Conservation (phyloP, 1,140 invertebrate species). For the Himalopsyche phryganea region DNA sequence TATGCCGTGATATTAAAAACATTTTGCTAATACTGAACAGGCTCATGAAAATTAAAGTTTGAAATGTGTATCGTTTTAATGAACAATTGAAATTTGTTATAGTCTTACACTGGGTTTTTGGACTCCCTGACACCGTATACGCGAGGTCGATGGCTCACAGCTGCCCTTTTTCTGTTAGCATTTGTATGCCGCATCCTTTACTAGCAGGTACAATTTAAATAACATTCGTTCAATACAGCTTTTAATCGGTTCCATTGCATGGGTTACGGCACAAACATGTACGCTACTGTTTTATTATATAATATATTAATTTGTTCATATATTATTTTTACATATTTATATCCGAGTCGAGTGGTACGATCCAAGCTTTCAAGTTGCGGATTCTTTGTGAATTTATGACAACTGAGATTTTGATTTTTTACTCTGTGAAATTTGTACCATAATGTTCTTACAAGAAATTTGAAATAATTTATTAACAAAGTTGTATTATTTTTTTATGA, state of each 20-base stretch:
- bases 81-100: conserved; percentile 22
- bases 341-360: no score
- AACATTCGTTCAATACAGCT: not conserved
- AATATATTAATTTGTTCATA: no score
- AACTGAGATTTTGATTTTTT: no score
- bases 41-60: not conserved
- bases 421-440: no score
- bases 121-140: conserved; percentile 50
- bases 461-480: no score
- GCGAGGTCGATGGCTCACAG: conserved; percentile 38
- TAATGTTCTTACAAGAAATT: no score
- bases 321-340: no score
- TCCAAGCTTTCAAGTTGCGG: no score
- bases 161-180: conserved; percentile 37
- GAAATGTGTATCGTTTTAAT: not conserved
- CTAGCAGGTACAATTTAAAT: conserved; percentile 40
- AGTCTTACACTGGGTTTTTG: conserved; percentile 35
- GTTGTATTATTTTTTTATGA: no score
- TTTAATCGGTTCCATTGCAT: conserved; percentile 26
- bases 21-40: not conserved
- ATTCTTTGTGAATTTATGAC: no score
- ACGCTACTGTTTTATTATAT: no score
- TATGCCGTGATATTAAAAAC: no score
- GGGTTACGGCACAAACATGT: conserved; percentile 31
- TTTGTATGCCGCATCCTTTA: conserved; percentile 43